phyloP scores from a whole-genome alignment of 2,888 invertebrate genomes.

The Athalia circularis region DNA sequence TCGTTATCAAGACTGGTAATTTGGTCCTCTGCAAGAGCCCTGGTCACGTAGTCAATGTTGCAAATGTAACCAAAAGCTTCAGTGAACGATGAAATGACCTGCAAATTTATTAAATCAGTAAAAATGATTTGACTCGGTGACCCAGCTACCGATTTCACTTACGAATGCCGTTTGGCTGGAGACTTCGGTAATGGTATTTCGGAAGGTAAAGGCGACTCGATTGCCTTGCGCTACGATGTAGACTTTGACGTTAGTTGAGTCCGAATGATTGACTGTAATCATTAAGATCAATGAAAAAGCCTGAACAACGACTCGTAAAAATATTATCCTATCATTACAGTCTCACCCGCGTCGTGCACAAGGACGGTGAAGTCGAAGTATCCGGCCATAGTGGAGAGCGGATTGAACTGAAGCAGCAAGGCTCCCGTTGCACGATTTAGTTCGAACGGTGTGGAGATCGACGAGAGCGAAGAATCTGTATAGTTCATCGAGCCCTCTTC shows the following conservation, averaged over 20 bases:
- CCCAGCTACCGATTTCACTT: conserved; percentile 67
- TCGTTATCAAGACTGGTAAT: conserved; percentile 67
- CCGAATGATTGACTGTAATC: conserved; percentile 72
- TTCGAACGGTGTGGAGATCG: conserved; percentile 71
- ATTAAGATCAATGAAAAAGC: conserved; percentile 21
- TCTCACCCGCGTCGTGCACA: conserved; percentile 76
- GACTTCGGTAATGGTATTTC: conserved; percentile 75
- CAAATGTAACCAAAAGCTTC: conserved; percentile 76
- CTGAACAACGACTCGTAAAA: too few species aligned
- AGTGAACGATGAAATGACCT: conserved; percentile 78
- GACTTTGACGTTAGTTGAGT: conserved; percentile 75
- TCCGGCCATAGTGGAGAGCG: conserved; percentile 77
- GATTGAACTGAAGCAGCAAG: conserved; percentile 76
- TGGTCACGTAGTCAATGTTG: conserved; percentile 77
- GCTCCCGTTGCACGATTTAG: conserved; percentile 74
- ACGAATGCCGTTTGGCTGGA: conserved; percentile 74
- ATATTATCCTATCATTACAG: background rate
- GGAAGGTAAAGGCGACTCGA: conserved; percentile 77
- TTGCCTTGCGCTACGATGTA: conserved; percentile 78
- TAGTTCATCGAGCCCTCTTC: conserved; percentile 59
- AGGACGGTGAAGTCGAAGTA: conserved; percentile 78
- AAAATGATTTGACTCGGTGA: background rate
- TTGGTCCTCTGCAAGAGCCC: conserved; percentile 71
- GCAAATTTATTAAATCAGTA: conserved; percentile 48
- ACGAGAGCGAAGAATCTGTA: conserved; percentile 72